phyloP scores from a whole-genome alignment of 2,797 vertebrate species.

The Dicrostonyx torquatus region DNA sequence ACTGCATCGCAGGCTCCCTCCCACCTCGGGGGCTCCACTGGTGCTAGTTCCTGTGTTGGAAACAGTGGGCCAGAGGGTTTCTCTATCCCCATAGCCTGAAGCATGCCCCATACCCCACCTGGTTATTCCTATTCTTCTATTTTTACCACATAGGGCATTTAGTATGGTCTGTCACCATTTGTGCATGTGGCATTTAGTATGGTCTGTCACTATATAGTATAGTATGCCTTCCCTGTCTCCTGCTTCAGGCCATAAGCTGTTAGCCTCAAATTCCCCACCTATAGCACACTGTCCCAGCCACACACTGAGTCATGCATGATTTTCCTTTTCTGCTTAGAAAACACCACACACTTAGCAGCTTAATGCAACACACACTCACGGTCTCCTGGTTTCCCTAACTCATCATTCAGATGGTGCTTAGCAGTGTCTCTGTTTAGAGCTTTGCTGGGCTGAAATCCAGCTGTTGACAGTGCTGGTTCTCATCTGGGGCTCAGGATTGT shows the following conservation, averaged over 20 bases:
- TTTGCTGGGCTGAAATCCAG: not conserved
- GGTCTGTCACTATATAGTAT: not conserved
- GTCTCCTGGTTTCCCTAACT: not conserved
- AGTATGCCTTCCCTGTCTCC: not conserved
- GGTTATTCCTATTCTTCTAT: not conserved
- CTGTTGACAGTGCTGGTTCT: not conserved
- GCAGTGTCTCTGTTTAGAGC: not conserved
- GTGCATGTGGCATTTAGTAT: no score
- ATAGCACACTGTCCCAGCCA: not conserved
- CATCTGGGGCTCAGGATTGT: not conserved
- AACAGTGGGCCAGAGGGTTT: not conserved
- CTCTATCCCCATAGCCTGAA: not conserved
- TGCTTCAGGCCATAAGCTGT: not conserved
- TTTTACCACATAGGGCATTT: not conserved
- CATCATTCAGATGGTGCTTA: not conserved
- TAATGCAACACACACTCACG: not conserved
- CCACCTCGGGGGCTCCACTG: not conserved
- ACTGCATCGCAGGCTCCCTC: not conserved
- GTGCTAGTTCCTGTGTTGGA: not conserved
- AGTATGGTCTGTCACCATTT: not conserved
- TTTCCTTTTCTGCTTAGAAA: not conserved
- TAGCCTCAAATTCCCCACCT: not conserved
- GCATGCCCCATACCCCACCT: not conserved
- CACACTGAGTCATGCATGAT: fast-evolving
- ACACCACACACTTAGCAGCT: not conserved